phyloP scores from a whole-genome alignment of 2,797 vertebrate species.

The Lagocephalus sceleratus region DNA sequence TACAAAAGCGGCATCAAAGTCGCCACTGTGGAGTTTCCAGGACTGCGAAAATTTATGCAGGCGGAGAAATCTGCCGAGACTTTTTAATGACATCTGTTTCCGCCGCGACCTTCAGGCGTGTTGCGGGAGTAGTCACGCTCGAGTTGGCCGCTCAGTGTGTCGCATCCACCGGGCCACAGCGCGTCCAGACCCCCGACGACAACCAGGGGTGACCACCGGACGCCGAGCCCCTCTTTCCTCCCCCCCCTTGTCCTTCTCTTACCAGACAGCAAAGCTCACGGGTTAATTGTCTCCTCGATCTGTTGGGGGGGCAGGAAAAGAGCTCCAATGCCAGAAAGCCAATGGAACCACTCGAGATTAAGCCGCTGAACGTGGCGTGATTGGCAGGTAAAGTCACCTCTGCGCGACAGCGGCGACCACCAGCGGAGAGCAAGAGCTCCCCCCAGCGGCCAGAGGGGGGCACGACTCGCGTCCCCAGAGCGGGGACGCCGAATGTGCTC shows the following conservation, averaged over 20 bases:
- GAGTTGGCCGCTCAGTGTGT: too few relatives aligned
- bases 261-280: conserved; percentile 32
- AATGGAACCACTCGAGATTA: conserved; percentile 49
- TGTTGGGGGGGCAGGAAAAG: conserved; percentile 25
- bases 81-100: not conserved
- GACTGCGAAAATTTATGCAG: not conserved
- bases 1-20: conserved; percentile 38
- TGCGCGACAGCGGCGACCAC: not conserved
- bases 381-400: conserved; percentile 66
- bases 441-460: conserved; percentile 39
- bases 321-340: conserved; percentile 45
- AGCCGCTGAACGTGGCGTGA: conserved; percentile 53
- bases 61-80: not conserved
- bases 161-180: too few relatives aligned
- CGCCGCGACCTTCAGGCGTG: conserved; percentile 29
- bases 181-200: not conserved
- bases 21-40: not conserved
- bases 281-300: conserved; percentile 49
- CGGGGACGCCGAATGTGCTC: too few relatives aligned
- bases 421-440: conserved; percentile 54
- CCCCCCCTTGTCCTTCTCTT: conserved; percentile 31
- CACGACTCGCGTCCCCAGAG: not conserved
- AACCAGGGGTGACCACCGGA: conserved; percentile 20
- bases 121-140: too few relatives aligned
- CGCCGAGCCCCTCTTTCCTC: conserved; percentile 11